phyloP scores from a whole-genome alignment of 1,140 invertebrate species.

The Aphaenogaster floridana region DNA sequence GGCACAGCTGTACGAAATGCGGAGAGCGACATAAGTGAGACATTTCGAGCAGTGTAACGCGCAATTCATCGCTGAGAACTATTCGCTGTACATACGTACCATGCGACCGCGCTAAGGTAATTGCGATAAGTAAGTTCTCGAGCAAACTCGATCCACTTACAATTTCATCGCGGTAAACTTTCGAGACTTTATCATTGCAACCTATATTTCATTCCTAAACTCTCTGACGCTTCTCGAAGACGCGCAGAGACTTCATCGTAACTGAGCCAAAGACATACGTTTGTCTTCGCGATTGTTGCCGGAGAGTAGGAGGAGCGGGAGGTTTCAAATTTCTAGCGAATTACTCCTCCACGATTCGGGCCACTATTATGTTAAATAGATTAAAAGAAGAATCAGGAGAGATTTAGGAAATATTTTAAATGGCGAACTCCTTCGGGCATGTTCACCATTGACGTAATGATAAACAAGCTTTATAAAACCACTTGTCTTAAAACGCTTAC shows the following conservation, averaged over 20 bases:
- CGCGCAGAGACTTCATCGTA: slow-evolving; percentile 7
- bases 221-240: slow-evolving; percentile 2
- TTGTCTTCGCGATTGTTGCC: slow-evolving; percentile 15
- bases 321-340: slow-evolving; percentile 5
- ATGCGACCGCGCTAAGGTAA: slow-evolving; percentile 1
- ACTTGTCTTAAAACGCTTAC: background rate
- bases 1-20: background rate
- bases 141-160: slow-evolving; percentile 38
- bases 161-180: slow-evolving; percentile 48
- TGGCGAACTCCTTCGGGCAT: background rate
- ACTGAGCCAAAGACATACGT: slow-evolving; percentile 29
- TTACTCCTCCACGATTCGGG: background rate
- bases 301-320: background rate
- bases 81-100: background rate
- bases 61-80: background rate
- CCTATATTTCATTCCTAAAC: slow-evolving; percentile 37
- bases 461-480: background rate
- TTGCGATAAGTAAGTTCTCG: slow-evolving; percentile 31
- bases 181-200: slow-evolving; percentile 55
- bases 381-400: background rate
- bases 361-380: background rate
- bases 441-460: background rate
- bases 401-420: background rate
- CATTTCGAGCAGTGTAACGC: slow-evolving; percentile 7
- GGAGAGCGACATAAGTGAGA: background rate